A percentile compares a stretch with the other conserved stretches of the same genome.
Evolutionary conservation across 1,140 invertebrate species (phyloP).

Genomic region (Venustaconcha ellipsiformis): DNA sequence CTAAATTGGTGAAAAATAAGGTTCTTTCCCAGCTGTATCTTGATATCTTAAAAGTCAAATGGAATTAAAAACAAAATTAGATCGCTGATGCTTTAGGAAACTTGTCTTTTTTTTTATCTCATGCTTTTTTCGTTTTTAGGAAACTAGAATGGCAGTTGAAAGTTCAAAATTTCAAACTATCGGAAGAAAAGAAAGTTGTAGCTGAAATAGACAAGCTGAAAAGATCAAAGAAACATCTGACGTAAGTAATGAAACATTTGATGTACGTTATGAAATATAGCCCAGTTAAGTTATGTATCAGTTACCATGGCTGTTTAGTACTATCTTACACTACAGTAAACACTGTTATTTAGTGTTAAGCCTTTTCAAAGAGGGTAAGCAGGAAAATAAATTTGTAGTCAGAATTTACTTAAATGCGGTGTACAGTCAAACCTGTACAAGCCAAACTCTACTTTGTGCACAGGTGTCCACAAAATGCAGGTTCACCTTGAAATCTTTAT

Average conservation of each 20-base stretch:
- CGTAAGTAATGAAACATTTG: constrained; percentile 59
- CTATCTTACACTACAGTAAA: no score
- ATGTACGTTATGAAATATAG: constrained; percentile 42
- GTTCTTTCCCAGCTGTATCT: neutral
- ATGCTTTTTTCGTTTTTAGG: constrained; percentile 28
- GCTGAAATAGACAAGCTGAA: constrained; percentile 65
- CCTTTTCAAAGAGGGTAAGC: no score
- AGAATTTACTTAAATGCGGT: no score
- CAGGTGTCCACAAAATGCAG: no score
- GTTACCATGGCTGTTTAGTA: neutral
- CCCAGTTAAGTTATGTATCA: neutral
- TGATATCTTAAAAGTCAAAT: neutral
- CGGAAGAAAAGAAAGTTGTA: constrained; percentile 67
- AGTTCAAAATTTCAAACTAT: constrained; percentile 60
- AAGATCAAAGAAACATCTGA: constrained; percentile 64
- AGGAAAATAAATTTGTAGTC: no score
- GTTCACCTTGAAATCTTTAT: no score
- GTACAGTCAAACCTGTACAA: no score
- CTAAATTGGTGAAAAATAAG: neutral
- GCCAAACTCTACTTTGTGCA: no score
- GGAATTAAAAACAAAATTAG: neutral
- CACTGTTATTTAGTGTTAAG: no score
- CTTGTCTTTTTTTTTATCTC: neutral
- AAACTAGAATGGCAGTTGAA: constrained; percentile 62
- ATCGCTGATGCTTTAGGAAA: neutral